Percentiles rank a stretch among this genome's conserved stretches.
Conservation (phyloP, 2,888 invertebrate species). For the Esperia sulphurella region DNA sequence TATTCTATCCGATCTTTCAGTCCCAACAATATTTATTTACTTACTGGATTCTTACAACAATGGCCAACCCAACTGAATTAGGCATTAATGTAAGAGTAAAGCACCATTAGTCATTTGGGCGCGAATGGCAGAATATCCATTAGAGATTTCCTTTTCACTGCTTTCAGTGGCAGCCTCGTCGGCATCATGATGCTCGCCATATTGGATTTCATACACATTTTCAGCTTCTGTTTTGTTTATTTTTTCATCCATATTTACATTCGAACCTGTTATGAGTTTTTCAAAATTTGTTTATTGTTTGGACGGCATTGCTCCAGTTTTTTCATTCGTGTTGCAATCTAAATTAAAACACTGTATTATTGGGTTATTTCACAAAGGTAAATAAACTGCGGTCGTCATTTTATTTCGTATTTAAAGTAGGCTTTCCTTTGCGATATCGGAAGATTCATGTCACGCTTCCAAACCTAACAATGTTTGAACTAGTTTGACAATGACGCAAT, state of each 20-base stretch:
- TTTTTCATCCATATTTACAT: slow-evolving; percentile 11
- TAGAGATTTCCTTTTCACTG: slow-evolving; percentile 48
- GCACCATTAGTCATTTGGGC: slow-evolving; percentile 43
- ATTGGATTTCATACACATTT: slow-evolving; percentile 35
- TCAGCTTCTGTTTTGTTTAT: slow-evolving; percentile 23
- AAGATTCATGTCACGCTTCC: too few relatives aligned
- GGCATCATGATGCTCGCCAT: slow-evolving; percentile 24
- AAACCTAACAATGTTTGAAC: too few relatives aligned
- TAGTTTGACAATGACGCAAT: too few relatives aligned
- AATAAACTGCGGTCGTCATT: too few relatives aligned
- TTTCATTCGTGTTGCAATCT: too few relatives aligned
- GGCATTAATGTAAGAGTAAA: slow-evolving; percentile 20
- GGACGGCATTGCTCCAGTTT: too few relatives aligned
- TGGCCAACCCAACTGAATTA: slow-evolving; percentile 8
- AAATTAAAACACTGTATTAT: too few relatives aligned
- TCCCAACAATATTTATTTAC: neutral
- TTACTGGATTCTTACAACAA: neutral
- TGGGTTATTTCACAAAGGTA: too few relatives aligned
- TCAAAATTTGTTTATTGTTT: neutral
- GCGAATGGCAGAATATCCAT: slow-evolving; percentile 46
- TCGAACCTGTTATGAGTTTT: neutral
- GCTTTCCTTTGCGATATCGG: too few relatives aligned
- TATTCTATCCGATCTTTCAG: too few relatives aligned
- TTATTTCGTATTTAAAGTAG: too few relatives aligned
- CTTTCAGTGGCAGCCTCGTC: slow-evolving; percentile 28